phyloP scores from a whole-genome alignment of 1,140 invertebrate genomes.

The Drosophila nigrodunni region DNA sequence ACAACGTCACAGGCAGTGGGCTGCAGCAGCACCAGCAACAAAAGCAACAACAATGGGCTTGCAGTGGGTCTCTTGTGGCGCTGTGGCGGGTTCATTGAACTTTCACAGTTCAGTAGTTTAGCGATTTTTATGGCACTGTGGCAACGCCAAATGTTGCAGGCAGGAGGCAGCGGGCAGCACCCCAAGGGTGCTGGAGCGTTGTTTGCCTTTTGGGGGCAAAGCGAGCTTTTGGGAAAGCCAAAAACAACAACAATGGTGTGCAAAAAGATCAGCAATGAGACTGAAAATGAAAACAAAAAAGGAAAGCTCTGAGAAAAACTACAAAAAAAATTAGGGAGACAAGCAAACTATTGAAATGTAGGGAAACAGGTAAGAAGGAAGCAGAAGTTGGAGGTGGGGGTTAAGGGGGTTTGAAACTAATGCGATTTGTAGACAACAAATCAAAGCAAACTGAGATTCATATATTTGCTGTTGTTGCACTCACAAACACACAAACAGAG shows the following conservation, averaged over 20 bases:
- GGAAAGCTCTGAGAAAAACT: constrained; percentile 68
- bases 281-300: constrained; percentile 52
- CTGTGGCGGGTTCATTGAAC: constrained; percentile 78
- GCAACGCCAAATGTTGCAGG: constrained; percentile 23
- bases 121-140: constrained; percentile 72
- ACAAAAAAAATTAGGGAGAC: constrained; percentile 10
- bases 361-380: not conserved
- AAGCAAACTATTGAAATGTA: constrained; percentile 29
- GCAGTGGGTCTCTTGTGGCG: constrained; percentile 37
- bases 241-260: constrained; percentile 59
- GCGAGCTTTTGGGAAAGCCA: constrained; percentile 50
- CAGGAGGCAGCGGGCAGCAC: constrained; percentile 10
- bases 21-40: constrained; percentile 29
- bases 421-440: constrained; percentile 67
- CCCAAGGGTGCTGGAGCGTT: constrained; percentile 12
- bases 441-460: constrained; percentile 51
- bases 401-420: constrained; percentile 35
- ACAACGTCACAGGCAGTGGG: constrained; percentile 58
- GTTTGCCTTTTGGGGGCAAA: constrained; percentile 50
- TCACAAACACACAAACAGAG: no score
- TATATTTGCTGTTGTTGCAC: constrained; percentile 21
- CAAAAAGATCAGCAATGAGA: constrained; percentile 46
- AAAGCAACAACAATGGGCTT: constrained; percentile 29
- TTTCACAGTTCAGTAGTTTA: constrained; percentile 82
- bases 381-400: not conserved